Evolutionary conservation across 2,797 vertebrate genomes (phyloP).

Genomic region (Sus cebifrons): DNA sequence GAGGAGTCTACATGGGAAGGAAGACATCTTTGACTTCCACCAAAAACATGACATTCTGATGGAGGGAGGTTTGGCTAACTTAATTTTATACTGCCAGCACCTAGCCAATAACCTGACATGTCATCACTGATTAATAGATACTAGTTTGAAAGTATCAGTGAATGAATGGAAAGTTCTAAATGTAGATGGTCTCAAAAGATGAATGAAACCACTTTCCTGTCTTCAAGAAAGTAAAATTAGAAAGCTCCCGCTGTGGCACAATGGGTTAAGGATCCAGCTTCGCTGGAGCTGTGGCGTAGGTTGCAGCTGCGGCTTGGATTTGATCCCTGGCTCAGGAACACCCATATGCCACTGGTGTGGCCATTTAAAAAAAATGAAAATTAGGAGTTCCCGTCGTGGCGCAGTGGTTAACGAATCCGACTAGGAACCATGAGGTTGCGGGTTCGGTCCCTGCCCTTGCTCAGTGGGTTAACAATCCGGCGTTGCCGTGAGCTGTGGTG

Average conservation of each 20-base stretch:
- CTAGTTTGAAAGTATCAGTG: background rate
- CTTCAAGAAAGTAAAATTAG: background rate
- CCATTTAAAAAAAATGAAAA: background rate
- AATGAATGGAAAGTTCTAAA: background rate
- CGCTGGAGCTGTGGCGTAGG: too few species aligned
- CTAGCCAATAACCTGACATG: background rate
- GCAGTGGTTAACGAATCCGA: too few species aligned
- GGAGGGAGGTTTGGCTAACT: background rate
- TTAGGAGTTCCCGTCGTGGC: too few species aligned
- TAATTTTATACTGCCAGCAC: background rate
- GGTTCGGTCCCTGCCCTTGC: too few species aligned
- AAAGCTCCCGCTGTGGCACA: too few species aligned
- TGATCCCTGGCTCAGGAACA: too few species aligned
- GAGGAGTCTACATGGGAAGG: background rate
- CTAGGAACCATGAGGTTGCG: too few species aligned
- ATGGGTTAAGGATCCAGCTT: too few species aligned
- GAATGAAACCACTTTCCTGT: background rate
- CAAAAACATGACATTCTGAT: background rate
- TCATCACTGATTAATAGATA: background rate
- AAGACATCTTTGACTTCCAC: background rate
- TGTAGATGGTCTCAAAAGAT: background rate
- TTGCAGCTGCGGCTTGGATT: too few species aligned
- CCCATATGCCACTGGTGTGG: too few species aligned
- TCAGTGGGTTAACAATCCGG: too few species aligned
- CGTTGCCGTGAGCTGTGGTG: too few species aligned